Percentiles rank a stretch among this genome's conserved stretches.
These are phyloP conservation scores for Pristionchus mayeri DNA, from an alignment of 2,888 invertebrate genomes.

Conservation along the genomic window DNA sequence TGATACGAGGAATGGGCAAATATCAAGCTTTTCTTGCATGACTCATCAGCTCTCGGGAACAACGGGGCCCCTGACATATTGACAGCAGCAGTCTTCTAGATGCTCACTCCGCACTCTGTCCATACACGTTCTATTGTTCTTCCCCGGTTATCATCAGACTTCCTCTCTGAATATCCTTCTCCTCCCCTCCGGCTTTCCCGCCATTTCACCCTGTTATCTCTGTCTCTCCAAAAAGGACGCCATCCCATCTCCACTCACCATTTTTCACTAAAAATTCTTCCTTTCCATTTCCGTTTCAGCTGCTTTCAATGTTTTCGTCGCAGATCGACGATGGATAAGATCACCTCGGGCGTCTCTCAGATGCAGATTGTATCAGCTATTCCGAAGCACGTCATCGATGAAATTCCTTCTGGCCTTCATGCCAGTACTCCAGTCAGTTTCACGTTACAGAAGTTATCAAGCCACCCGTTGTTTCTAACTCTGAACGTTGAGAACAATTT, in stretches of 20 bases:
- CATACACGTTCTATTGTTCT: slow-evolving; percentile 33
- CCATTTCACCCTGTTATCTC: slow-evolving; percentile 37
- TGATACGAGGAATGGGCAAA: too few relatives aligned
- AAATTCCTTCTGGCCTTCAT: neutral
- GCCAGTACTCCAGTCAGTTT: slow-evolving; percentile 1
- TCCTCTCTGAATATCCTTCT: neutral
- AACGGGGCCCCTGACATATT: neutral
- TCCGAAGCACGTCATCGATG: neutral
- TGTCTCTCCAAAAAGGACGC: slow-evolving; percentile 24
- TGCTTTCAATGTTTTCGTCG: neutral
- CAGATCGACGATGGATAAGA: slow-evolving; percentile 10
- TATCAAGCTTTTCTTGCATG: neutral
- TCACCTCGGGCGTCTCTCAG: slow-evolving; percentile 21
- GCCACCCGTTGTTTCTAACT: neutral
- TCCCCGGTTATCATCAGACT: neutral
- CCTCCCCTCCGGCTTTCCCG: neutral
- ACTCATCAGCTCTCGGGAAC: neutral
- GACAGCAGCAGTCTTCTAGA: neutral
- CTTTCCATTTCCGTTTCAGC: neutral
- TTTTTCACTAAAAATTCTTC: neutral
- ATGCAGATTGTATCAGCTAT: slow-evolving; percentile 18
- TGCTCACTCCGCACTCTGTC: neutral
- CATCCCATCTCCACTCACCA: slow-evolving; percentile 25
- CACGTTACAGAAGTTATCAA: neutral
- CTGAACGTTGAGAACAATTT: neutral